A percentile compares a stretch with the other conserved stretches of the same genome.
Conservation (phyloP, 2,888 invertebrate species). For the Agrotis puta region DNA sequence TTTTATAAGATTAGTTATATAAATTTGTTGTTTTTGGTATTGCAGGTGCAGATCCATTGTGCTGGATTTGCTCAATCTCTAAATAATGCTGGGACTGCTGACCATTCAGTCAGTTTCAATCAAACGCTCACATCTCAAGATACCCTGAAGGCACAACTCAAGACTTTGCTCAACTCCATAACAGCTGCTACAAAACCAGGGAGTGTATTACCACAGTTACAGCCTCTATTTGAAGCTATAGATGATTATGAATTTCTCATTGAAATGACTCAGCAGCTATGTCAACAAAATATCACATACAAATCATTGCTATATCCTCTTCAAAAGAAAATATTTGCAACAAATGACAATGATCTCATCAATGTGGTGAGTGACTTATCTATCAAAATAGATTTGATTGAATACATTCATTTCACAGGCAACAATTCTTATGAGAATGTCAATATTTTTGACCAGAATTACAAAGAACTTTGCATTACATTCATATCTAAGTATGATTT, state of each 20-base stretch:
- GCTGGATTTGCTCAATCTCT: slow-evolving; percentile 59
- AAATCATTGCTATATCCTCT: slow-evolving; percentile 81
- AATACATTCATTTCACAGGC: slow-evolving; percentile 84
- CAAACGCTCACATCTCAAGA: slow-evolving; percentile 77
- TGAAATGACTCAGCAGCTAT: slow-evolving; percentile 74
- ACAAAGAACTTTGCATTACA: slow-evolving; percentile 79
- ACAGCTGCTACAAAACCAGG: slow-evolving; percentile 66
- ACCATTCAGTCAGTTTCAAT: slow-evolving; percentile 60
- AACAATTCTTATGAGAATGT: slow-evolving; percentile 77
- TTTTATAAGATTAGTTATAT: not conserved
- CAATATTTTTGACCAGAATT: slow-evolving; percentile 79
- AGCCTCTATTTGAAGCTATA: slow-evolving; percentile 79
- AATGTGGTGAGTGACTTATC: slow-evolving; percentile 77
- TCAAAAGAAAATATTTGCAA: slow-evolving; percentile 78
- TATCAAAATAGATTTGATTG: slow-evolving; percentile 84
- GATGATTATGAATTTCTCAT: slow-evolving; percentile 78
- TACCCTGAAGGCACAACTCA: slow-evolving; percentile 77
- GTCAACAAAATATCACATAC: slow-evolving; percentile 76
- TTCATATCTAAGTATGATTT: slow-evolving; percentile 85
- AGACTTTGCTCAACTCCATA: slow-evolving; percentile 69
- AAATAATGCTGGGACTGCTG: slow-evolving; percentile 43
- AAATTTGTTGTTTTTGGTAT: slow-evolving; percentile 17
- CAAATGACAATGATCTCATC: slow-evolving; percentile 68
- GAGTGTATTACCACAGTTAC: slow-evolving; percentile 73
- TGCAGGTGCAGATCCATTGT: slow-evolving; percentile 61